These are phyloP conservation scores for Sciurus carolinensis DNA, from an alignment of 2,797 vertebrate species.

Conservation along the genomic window DNA sequence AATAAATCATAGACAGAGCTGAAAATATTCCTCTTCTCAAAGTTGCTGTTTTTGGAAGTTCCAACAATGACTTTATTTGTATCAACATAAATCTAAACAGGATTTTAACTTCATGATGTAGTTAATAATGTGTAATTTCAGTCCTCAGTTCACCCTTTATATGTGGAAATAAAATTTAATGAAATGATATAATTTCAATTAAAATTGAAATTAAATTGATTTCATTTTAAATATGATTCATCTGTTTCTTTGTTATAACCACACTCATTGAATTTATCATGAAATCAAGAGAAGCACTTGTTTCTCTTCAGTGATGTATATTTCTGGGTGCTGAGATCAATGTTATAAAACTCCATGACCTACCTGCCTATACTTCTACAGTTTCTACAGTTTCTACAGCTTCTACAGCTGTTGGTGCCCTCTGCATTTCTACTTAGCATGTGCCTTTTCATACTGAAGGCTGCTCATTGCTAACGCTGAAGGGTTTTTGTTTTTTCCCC, in stretches of 20 bases:
- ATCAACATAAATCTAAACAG: neutral
- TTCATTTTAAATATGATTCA: neutral
- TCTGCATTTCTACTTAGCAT: neutral
- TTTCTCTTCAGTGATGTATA: neutral
- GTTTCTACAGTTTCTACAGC: neutral
- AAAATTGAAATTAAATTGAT: no score
- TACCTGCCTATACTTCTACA: neutral
- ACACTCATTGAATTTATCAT: slow-evolving; percentile 3
- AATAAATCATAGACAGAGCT: neutral
- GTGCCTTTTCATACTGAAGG: neutral
- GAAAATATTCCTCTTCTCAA: neutral
- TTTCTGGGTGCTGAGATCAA: neutral
- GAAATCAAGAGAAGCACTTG: neutral
- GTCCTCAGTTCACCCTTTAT: neutral
- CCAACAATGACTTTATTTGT: neutral
- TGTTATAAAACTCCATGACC: neutral
- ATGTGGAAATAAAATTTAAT: slow-evolving; percentile 43
- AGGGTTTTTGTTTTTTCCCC: neutral
- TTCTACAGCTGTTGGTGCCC: neutral
- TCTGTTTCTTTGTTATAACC: slow-evolving; percentile 27
- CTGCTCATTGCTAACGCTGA: neutral
- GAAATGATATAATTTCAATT: neutral
- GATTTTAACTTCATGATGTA: slow-evolving; percentile 39
- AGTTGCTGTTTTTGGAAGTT: slow-evolving; percentile 35
- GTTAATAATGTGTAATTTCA: slow-evolving; percentile 31